phyloP scores from a whole-genome alignment of 2,113 vertebrate genomes.

The Typhlomys cinereus region DNA sequence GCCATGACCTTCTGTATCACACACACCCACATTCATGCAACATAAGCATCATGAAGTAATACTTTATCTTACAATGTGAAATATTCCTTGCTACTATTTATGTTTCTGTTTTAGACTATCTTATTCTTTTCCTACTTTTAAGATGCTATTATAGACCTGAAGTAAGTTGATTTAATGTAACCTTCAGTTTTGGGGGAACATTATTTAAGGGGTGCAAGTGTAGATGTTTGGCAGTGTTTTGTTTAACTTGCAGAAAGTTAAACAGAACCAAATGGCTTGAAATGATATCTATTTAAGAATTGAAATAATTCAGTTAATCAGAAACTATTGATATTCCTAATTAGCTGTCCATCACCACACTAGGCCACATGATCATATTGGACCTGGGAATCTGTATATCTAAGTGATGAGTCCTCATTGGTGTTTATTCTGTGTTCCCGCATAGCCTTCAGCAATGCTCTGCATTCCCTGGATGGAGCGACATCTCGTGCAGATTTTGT shows the following conservation, averaged over 20 bases:
- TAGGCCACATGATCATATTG: too few species aligned
- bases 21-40: background rate
- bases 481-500: slow-evolving; percentile 94
- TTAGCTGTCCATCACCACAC: background rate
- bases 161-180: slow-evolving; percentile 60
- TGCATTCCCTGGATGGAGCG: slow-evolving; percentile 96
- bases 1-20: background rate
- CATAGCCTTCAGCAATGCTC: slow-evolving; percentile 93
- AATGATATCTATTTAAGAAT: background rate
- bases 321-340: background rate
- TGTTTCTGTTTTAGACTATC: slow-evolving; percentile 56
- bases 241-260: slow-evolving; percentile 3
- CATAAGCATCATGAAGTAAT: background rate
- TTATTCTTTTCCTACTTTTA: slow-evolving; percentile 23
- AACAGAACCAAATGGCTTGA: background rate
- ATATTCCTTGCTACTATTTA: slow-evolving; percentile 43
- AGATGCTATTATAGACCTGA: slow-evolving; percentile 53
- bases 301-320: background rate
- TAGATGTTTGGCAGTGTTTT: background rate
- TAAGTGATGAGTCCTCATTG: background rate
- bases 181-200: background rate
- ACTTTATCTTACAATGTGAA: background rate
- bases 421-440: background rate
- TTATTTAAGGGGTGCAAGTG: background rate
- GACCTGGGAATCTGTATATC: background rate